phyloP scores from a whole-genome alignment of 2,888 invertebrate species.

The Psococerastis gibbosa region DNA sequence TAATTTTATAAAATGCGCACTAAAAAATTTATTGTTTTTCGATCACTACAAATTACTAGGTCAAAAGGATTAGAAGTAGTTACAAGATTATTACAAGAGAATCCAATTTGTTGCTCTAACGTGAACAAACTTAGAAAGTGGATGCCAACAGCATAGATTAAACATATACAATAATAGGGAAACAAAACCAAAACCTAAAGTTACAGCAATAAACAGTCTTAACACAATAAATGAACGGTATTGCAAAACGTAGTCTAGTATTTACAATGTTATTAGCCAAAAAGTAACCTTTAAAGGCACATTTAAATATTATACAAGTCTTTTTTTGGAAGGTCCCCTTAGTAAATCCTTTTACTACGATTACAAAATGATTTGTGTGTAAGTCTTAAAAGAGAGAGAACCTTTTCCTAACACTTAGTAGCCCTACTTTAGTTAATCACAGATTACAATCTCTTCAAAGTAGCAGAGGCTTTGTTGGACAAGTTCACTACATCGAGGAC shows the following conservation, averaged over 20 bases:
- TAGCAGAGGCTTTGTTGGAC: too few species aligned
- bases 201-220: slow-evolving; percentile 7
- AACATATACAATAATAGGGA: too few species aligned
- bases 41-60: slow-evolving; percentile 5
- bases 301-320: slow-evolving; percentile 9
- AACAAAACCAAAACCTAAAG: background rate
- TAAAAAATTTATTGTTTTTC: slow-evolving; percentile 4
- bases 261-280: background rate
- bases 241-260: background rate
- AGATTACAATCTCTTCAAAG: too few species aligned
- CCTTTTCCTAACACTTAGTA: too few species aligned
- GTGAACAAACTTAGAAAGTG: too few species aligned
- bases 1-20: slow-evolving; percentile 9
- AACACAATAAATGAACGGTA: background rate
- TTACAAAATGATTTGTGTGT: background rate
- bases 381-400: slow-evolving; percentile 3
- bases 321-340: slow-evolving; percentile 5
- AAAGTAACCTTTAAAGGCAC: slow-evolving; percentile 8
- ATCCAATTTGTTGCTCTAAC: too few species aligned
- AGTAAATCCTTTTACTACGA: background rate
- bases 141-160: too few species aligned
- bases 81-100: too few species aligned
- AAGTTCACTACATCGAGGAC: too few species aligned
- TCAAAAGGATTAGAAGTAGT: background rate
- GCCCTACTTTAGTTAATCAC: too few species aligned